Conservation (phyloP, 92 coral and sea anemone genomes). For the Meandrina meandrites region DNA sequence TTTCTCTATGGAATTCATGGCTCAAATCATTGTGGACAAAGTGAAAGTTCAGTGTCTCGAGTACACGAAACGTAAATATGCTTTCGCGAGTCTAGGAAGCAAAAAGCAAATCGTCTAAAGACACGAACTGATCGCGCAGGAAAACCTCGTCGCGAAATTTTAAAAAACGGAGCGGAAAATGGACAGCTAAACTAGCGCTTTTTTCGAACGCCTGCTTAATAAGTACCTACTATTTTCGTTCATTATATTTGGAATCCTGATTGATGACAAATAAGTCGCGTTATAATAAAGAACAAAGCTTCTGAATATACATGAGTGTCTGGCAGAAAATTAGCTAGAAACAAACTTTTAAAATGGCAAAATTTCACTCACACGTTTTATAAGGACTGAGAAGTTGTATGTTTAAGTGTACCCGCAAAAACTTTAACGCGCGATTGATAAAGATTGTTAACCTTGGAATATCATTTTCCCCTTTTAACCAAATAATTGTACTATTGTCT, state of each 20-base stretch:
- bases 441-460: slow-evolving; percentile 26
- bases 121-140: neutral
- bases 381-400: neutral
- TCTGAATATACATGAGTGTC: slow-evolving; percentile 26
- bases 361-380: neutral
- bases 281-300: slow-evolving; percentile 15
- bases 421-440: neutral
- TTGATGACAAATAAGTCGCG: neutral
- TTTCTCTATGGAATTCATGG: slow-evolving; percentile 57
- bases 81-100: neutral
- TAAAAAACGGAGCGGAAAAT: neutral
- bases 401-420: neutral
- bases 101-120: neutral
- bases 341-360: neutral
- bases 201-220: neutral
- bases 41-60: neutral
- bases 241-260: neutral
- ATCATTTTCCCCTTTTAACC: slow-evolving; percentile 5
- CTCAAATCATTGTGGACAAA: slow-evolving; percentile 4
- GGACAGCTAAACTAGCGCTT: neutral
- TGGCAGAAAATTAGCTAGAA: neutral
- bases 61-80: slow-evolving; percentile 21
- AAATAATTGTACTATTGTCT: slow-evolving; percentile 40
- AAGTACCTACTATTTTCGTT: neutral
- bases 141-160: slow-evolving; percentile 6